These are phyloP conservation scores for Drosophila burlai DNA, from an alignment of 1,140 invertebrate species.

Conservation along the genomic window DNA sequence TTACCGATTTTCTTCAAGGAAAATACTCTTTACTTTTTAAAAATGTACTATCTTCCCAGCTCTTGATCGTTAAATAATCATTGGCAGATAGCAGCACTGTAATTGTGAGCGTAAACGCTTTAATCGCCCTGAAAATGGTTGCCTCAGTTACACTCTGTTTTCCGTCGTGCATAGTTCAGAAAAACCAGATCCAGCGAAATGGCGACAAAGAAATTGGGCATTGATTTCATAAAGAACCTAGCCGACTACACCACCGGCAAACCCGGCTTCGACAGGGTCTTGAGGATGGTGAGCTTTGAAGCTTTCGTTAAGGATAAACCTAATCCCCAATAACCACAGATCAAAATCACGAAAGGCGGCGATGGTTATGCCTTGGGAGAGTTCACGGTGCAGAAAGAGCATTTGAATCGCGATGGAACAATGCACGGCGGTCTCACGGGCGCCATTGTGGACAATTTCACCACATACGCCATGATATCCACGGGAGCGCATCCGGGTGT, in stretches of 20 bases:
- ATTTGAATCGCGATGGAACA: slow-evolving; percentile 91
- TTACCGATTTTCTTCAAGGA: too few species aligned
- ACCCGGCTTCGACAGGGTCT: slow-evolving; percentile 85
- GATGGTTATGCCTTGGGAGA: slow-evolving; percentile 85
- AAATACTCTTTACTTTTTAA: not conserved
- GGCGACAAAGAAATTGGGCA: slow-evolving; percentile 80
- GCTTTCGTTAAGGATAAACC: not conserved
- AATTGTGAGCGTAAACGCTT: slow-evolving; percentile 6
- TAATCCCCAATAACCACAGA: slow-evolving; percentile 19
- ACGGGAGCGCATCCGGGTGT: slow-evolving; percentile 88
- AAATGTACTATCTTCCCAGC: not conserved
- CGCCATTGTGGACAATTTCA: slow-evolving; percentile 93
- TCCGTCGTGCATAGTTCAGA: slow-evolving; percentile 30
- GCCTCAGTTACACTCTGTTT: slow-evolving; percentile 17
- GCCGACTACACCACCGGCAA: slow-evolving; percentile 64
- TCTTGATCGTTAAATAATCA: not conserved
- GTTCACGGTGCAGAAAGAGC: slow-evolving; percentile 91
- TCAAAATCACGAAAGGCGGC: slow-evolving; percentile 62
- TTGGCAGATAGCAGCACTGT: not conserved
- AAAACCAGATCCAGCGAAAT: slow-evolving; percentile 31
- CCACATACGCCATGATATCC: slow-evolving; percentile 92
- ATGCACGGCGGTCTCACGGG: slow-evolving; percentile 94
- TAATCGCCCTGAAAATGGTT: not conserved
- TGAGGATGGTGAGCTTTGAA: slow-evolving; percentile 85
- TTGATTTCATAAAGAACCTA: slow-evolving; percentile 79